Base-by-base conservation (phyloP, 2,888 invertebrate genomes). In the Rhagophthalmus giganteus region DNA sequence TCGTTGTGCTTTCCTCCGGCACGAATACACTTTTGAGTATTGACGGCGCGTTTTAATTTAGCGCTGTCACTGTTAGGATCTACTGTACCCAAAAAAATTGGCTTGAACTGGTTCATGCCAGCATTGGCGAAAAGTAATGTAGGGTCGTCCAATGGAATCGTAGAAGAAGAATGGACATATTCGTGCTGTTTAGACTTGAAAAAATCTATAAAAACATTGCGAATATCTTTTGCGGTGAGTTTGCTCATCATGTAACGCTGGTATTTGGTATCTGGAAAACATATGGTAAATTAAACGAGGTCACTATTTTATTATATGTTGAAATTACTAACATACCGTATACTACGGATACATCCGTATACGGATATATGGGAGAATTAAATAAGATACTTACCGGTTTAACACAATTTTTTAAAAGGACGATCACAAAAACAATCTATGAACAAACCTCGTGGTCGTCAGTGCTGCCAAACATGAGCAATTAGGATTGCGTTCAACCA, bases 1-100 rank as follows among this genome's bases (percentile, higher is more conserved):
- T 99, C 99, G 74, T 99, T 99, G 76, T 99, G 99, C 77, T 99
- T 99, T 38, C 99, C 99, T 42, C 98, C 98, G 61, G 98, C 98
- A 69, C 99, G 85, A 61, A 99, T 98, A 74, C 99, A 99, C 76
- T 99, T 99, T 74, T 99, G 99, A 1, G 94, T 93, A 74, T 99
- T 99, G 1, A 88, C 92, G 16, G 87, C 90, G 61, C 99, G 82
- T 11, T 87, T 81, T 81, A 88, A 88, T 69, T 90, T 91, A 8
- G 94, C 84, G 87, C 97, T 87, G 70, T 97, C 96, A 72, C 94
- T 94, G 71, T 92, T 94, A 1, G 98, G 98, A 76, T 98, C 97
- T 1, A 88, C 94, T 1, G 90, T 88, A 25, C 98, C 99, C 67
- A 98, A 80, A 76, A 99, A 99, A 62, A 99, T 93, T 1, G 98